A percentile compares a stretch with the other conserved stretches of the same genome.
Conservation (phyloP, 2,797 vertebrate species). For the Sebastes hopkinsi region DNA sequence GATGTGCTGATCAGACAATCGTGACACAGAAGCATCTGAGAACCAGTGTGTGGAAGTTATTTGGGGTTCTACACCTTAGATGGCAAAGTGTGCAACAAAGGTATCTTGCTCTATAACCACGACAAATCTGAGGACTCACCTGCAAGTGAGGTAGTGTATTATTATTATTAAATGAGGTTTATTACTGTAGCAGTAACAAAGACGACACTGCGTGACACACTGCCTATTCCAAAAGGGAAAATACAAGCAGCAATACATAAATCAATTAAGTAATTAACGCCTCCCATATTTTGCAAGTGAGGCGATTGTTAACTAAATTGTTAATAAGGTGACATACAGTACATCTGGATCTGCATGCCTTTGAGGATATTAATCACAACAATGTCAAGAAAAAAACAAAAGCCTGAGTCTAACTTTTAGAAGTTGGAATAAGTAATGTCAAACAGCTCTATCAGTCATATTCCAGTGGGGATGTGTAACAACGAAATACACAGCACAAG, state of each 20-base stretch:
- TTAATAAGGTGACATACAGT: too few species aligned
- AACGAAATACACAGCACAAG: background rate
- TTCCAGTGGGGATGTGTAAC: background rate
- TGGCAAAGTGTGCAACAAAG: background rate
- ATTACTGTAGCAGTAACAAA: background rate
- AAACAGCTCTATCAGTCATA: background rate
- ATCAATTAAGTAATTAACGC: too few species aligned
- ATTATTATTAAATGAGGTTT: too few species aligned
- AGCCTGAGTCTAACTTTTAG: background rate
- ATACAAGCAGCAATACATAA: background rate
- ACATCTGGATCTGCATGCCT: too few species aligned
- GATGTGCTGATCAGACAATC: background rate
- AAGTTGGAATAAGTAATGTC: background rate
- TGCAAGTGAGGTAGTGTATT: too few species aligned
- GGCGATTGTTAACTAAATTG: too few species aligned
- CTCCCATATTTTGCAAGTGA: too few species aligned
- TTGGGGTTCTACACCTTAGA: background rate
- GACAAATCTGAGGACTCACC: too few species aligned
- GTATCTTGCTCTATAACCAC: background rate
- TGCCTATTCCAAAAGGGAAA: background rate
- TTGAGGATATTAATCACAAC: too few species aligned
- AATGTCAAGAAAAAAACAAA: too few species aligned
- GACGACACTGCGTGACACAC: background rate
- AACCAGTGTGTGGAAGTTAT: background rate
- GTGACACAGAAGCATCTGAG: background rate